phyloP scores from a whole-genome alignment of 2,797 vertebrate genomes.

The Kryptopterus vitreolus region DNA sequence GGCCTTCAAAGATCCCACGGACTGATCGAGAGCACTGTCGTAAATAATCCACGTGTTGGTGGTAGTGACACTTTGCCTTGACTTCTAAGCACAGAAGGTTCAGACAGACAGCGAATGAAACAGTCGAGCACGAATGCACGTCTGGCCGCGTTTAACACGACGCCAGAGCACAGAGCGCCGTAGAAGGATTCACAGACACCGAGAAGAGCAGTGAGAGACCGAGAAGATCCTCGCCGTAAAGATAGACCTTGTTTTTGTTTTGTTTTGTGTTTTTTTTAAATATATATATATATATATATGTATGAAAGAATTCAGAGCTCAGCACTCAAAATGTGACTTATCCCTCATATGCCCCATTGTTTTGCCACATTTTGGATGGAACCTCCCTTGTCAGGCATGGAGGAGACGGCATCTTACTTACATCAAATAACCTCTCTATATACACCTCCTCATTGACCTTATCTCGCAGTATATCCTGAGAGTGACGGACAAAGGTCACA shows the following conservation, averaged over 20 bases:
- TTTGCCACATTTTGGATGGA: slow-evolving; percentile 98
- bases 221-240: slow-evolving; percentile 68
- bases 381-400: slow-evolving; percentile 84
- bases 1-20: slow-evolving; percentile 15
- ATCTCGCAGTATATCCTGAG: slow-evolving; percentile 99
- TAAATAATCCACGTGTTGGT: slow-evolving; percentile 81
- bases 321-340: slow-evolving; percentile 98
- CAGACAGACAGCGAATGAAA: slow-evolving; percentile 50
- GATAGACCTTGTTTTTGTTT: slow-evolving; percentile 60
- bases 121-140: slow-evolving; percentile 74
- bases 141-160: slow-evolving; percentile 78
- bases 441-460: slow-evolving; percentile 99
- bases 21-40: slow-evolving; percentile 80
- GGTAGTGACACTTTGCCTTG: slow-evolving; percentile 75
- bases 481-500: slow-evolving; percentile 99
- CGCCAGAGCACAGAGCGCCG: slow-evolving; percentile 81
- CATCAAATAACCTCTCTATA: slow-evolving; percentile 99
- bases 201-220: slow-evolving; percentile 69
- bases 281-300: too few relatives aligned
- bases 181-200: slow-evolving; percentile 74
- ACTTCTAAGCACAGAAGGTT: slow-evolving; percentile 65
- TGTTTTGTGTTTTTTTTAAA: too few relatives aligned
- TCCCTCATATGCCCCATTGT: slow-evolving; percentile 95
- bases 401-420: slow-evolving; percentile 99
- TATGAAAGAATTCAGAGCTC: slow-evolving; percentile 64